Evolutionary conservation across 2,113 vertebrate genomes (phyloP).

Genomic region (Physeter macrocephalus): DNA sequence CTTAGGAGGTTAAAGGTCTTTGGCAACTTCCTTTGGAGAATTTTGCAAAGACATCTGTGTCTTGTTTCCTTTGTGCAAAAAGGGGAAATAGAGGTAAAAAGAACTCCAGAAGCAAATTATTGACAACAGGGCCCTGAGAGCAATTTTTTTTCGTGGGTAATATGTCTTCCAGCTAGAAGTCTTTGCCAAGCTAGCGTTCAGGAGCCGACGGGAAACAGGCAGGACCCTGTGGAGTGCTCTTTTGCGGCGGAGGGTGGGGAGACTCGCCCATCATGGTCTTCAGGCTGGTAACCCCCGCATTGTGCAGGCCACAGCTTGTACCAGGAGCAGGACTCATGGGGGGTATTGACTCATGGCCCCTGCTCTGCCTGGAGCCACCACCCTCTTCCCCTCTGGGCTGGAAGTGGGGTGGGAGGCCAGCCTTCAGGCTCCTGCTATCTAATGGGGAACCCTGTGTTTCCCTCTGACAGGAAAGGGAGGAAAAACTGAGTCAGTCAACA

Average conservation of each 20-base stretch:
- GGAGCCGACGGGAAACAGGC: neutral
- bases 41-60: constrained; percentile 19
- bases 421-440: neutral
- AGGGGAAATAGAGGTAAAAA: neutral
- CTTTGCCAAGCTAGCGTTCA: neutral
- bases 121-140: neutral
- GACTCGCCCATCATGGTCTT: neutral
- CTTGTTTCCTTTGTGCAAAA: constrained; percentile 7
- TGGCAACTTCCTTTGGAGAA: constrained; percentile 22
- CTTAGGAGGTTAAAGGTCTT: neutral
- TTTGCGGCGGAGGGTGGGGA: neutral
- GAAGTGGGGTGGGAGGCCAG: neutral
- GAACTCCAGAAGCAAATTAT: neutral
- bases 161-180: neutral
- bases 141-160: neutral
- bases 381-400: neutral
- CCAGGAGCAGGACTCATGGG: neutral
- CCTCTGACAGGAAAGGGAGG: neutral
- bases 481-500: neutral
- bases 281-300: rapidly evolving
- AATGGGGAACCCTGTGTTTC: neutral
- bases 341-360: neutral
- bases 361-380: neutral
- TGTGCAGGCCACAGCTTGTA: neutral
- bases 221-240: neutral